Percentiles rank a stretch among this genome's conserved stretches.
These are phyloP conservation scores for Oegoconia quadripuncta DNA, from an alignment of 2,888 invertebrate species.

Conservation along the genomic window DNA sequence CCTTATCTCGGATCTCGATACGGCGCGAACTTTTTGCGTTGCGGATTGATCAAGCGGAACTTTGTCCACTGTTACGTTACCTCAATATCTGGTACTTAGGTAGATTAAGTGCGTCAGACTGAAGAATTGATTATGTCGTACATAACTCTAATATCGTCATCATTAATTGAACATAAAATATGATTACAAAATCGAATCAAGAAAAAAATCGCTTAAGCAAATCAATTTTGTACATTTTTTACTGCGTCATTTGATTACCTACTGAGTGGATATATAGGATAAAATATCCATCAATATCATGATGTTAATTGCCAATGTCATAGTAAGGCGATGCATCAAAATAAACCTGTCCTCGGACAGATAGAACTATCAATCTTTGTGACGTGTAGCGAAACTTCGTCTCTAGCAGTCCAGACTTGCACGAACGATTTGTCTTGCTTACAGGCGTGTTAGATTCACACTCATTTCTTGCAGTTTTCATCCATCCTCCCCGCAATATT, in stretches of 20 bases:
- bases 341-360: conserved; percentile 25
- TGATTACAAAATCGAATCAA: too few relatives aligned
- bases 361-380: conserved; percentile 34
- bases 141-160: conserved; percentile 12
- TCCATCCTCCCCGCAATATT: too few relatives aligned
- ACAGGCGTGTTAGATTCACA: conserved; percentile 25
- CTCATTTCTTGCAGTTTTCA: conserved; percentile 28
- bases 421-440: conserved; percentile 37
- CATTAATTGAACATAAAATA: too few relatives aligned
- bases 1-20: conserved; percentile 3
- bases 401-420: conserved; percentile 23
- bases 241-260: too few relatives aligned
- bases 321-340: conserved; percentile 15
- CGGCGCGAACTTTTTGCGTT: not conserved
- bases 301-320: not conserved
- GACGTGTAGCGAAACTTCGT: conserved; percentile 27
- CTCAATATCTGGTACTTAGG: too few relatives aligned
- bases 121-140: conserved; percentile 15
- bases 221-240: not conserved
- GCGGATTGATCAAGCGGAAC: conserved; percentile 1
- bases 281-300: not conserved
- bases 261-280: not conserved
- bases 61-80: conserved; percentile 1
- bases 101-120: conserved; percentile 13
- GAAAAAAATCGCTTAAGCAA: not conserved